Base-by-base conservation (phyloP, 2,888 invertebrate species). In the Mayetiola destructor region DNA sequence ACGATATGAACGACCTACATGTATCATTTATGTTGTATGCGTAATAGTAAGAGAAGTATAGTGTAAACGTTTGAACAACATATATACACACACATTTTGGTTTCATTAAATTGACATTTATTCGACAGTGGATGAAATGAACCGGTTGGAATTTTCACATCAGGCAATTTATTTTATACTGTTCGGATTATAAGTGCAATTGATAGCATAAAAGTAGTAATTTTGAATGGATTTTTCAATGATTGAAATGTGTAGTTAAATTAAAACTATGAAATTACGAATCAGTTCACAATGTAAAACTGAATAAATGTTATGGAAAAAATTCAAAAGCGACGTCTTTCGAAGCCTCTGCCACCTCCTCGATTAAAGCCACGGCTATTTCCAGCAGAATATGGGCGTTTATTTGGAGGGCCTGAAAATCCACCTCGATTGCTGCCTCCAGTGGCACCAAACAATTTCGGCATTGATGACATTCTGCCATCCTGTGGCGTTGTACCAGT, bases 401-500 rank as follows among this genome's bases (percentile, higher is more conserved):
- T 48, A n/a, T 2, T n/a, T 27, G 32, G 32, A 6, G 12, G 8
- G 12, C 32, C 12, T 39, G 27, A 4, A n/a, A n/a, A n/a, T 3
- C 48, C 48, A 27, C n/a, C 9, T 42, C 23, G 23, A 12, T 18
- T 39, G 14, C 23, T 10, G 14, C 21, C 42, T n/a, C 48, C 21
- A 21, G 21, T 27, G 1, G 48, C 12, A 2, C 48, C 48, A n/a
- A 48, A 48, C 1, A 48, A 27, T n/a, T 27, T 12, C 16, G 48
- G 48, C 48, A 48, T 48, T 5, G 27, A 23, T 5, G 48, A 16
- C n/a, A n/a, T n/a, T 18, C 56, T 60, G 12, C 39, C 21, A 62
- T 69, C 68, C 52, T 63, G 62, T 2, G 71, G 68, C 58, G 68
- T 59, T 3, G 69, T 59, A n/a, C 69, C 70, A 3, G 75, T 55